Evolutionary conservation across 2,113 vertebrate species (phyloP).

Genomic region (Sarotherodon lohbergeri): DNA sequence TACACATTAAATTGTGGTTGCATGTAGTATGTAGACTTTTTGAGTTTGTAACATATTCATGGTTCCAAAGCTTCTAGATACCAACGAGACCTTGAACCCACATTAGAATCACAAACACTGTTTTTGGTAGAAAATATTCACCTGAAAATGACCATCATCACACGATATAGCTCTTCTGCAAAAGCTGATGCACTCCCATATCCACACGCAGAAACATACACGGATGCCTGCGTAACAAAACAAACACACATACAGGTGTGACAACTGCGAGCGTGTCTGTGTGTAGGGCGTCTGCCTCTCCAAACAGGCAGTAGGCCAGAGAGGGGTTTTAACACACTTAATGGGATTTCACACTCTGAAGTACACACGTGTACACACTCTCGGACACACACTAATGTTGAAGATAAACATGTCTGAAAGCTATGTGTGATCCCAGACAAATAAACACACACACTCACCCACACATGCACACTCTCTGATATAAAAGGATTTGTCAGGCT

Average conservation of each 20-base stretch:
- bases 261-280: not conserved
- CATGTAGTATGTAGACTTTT: not conserved
- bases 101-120: not conserved
- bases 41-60: not conserved
- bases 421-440: conserved; percentile 46
- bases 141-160: conserved; percentile 14
- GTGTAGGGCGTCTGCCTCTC: not conserved
- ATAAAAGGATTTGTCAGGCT: conserved; percentile 61
- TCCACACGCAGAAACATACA: not conserved
- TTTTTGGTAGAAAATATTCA: not conserved
- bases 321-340: conserved; percentile 56
- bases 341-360: conserved; percentile 62
- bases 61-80: not conserved
- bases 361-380: conserved; percentile 36
- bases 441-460: conserved; percentile 34
- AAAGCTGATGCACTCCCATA: not conserved
- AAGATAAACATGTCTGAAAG: conserved; percentile 66
- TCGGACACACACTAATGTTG: conserved; percentile 51
- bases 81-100: not conserved
- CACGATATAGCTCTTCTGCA: not conserved
- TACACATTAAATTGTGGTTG: not conserved
- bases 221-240: not conserved
- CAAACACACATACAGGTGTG: conserved; percentile 32
- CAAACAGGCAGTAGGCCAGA: conserved; percentile 52
- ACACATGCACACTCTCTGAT: conserved; percentile 24